Percentiles rank a stretch among this genome's conserved stretches.
Conservation (phyloP, 2,888 invertebrate species). For the Furcula furcula region DNA sequence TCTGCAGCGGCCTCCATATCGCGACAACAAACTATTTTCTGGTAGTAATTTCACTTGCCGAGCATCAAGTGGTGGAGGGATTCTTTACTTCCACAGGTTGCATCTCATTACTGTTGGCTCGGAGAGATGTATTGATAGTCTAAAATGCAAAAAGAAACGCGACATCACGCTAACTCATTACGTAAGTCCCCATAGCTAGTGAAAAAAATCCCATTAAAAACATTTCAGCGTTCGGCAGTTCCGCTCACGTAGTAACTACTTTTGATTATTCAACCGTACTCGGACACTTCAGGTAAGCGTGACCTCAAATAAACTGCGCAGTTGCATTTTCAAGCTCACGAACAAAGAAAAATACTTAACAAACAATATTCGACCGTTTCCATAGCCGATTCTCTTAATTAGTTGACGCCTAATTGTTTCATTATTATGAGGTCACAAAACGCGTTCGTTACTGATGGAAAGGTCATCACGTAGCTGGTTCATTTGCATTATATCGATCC, state of each 20-base stretch:
- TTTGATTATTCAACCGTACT: not conserved
- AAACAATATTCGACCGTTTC: constrained; percentile 8
- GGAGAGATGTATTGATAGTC: too few species aligned
- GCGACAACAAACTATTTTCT: too few species aligned
- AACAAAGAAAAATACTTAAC: not conserved
- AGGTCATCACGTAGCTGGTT: constrained; percentile 20
- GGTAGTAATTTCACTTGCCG: too few species aligned
- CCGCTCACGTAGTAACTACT: not conserved
- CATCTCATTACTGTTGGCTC: too few species aligned
- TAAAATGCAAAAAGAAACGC: too few species aligned
- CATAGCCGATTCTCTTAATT: constrained; percentile 18
- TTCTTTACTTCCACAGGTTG: too few species aligned
- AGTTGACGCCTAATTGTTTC: constrained; percentile 3
- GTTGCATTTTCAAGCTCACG: not conserved
- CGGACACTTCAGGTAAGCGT: not conserved
- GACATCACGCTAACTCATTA: too few species aligned
- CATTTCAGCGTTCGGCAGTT: not conserved
- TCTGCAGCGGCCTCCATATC: too few species aligned
- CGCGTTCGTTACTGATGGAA: constrained; percentile 11
- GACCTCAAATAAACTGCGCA: constrained; percentile 2
- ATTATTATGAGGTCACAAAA: constrained; percentile 13
- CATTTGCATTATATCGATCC: constrained; percentile 22
- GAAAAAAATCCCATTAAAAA: not conserved
- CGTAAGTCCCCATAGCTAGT: not conserved
- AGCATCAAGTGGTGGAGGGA: too few species aligned